These are phyloP conservation scores for Helicorthomorpha holstii DNA, from an alignment of 1,140 invertebrate species.

Conservation along the genomic window DNA sequence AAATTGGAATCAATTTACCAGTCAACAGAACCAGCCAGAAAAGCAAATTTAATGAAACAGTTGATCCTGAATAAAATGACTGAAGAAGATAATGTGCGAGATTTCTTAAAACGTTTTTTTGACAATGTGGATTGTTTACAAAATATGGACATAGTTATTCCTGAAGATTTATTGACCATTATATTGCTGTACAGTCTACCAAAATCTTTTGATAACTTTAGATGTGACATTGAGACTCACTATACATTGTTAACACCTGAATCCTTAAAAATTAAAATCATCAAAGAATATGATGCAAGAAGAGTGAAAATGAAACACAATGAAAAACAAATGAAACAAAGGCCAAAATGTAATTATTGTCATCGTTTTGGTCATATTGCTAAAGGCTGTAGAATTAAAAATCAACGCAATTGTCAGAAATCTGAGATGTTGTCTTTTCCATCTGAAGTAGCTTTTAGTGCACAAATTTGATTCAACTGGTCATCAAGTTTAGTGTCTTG, in stretches of 20 bases:
- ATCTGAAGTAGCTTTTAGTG: too few species aligned
- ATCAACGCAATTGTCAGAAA: too few species aligned
- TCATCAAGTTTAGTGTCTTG: too few species aligned
- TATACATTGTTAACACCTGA: constrained; percentile 8
- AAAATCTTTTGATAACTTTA: constrained; percentile 10
- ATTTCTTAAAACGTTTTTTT: not conserved
- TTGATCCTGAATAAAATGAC: not conserved
- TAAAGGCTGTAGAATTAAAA: too few species aligned
- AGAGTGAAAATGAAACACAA: too few species aligned
- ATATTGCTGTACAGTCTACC: constrained; percentile 11
- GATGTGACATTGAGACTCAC: constrained; percentile 12
- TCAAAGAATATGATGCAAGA: constrained; percentile 13
- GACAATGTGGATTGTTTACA: not conserved
- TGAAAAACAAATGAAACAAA: too few species aligned
- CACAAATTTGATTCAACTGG: too few species aligned
- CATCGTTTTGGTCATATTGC: too few species aligned
- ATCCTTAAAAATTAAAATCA: not conserved
- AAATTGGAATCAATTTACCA: not conserved
- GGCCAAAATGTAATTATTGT: too few species aligned
- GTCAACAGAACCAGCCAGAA: not conserved
- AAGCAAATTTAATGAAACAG: not conserved
- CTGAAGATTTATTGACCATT: constrained; percentile 11
- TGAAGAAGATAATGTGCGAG: not conserved
- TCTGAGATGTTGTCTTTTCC: too few species aligned
- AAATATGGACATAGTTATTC: constrained; percentile 4